Base-by-base conservation (phyloP, 2,888 invertebrate genomes). In the Caenorhabditis afra region DNA sequence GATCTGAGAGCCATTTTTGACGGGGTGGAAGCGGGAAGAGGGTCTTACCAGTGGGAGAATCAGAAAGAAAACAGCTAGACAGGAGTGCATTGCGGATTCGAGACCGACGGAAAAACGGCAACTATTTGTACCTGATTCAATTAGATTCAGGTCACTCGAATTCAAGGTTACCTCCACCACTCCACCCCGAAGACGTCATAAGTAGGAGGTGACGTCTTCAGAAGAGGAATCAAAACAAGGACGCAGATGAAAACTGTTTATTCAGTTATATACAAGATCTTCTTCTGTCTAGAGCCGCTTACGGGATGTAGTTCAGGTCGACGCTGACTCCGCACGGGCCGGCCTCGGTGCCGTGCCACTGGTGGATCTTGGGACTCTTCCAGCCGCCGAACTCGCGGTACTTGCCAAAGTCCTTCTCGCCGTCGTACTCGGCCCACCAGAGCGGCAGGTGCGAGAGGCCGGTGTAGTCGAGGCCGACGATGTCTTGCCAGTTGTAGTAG, bases 361-460 rank as follows among this genome's bases (percentile, higher is more conserved):
- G 84, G 52, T 84, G 84, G 58, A 84, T 84, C 11, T 41, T 65
- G 18, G 81, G 80, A 37, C 74, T 67, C 37, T 59, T 66, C 84
- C 84, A 84, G 44, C 84, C 84, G 29, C 82, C 84, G 64, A 84
- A 82, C n/a, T 20, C 44, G 14, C 20, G 16, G 64, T 37, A 64
- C 37, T 64, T 64, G 39, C 41, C 44, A 52, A 70, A 64, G 45
- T 68, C 81, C 68, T 81, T 68, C 16, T 75, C 61, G 50, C 84
- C 82, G 59, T 83, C 79, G 76, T 85, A 85, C 57, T 74, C 78
- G 3, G 85, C 85, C 84, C 81, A 85, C 86, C 86, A 86, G 55
- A 86, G 82, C 20, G 78, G 81, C 29, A 77, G 62, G 39, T 71
- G 53, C 22, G 66, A 61, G 45, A 64, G 64, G 20, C 77, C 79